Percentiles rank a stretch among this genome's conserved stretches.
Evolutionary conservation across 2,113 vertebrate genomes (phyloP).

Genomic region (Ondatra zibethicus): DNA sequence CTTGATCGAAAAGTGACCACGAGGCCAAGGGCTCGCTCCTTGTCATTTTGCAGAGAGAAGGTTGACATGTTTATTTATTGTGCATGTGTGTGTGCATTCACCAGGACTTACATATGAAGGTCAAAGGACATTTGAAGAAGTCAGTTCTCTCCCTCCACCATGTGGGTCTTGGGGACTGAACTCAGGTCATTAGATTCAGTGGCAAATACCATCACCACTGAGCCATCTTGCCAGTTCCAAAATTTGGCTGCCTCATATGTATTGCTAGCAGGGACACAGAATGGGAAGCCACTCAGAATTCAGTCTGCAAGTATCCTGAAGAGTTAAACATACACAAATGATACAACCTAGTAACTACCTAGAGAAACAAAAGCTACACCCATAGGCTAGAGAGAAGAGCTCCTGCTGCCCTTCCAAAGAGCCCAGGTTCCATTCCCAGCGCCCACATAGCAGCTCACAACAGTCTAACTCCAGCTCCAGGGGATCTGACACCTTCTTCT

Average conservation of each 20-base stretch:
- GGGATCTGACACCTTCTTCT: not conserved
- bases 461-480: no score
- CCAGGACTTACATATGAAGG: not conserved
- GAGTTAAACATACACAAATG: not conserved
- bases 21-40: not conserved
- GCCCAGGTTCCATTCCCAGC: not conserved
- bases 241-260: not conserved
- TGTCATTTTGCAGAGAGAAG: not conserved
- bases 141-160: not conserved
- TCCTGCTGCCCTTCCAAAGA: not conserved
- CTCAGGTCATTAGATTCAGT: not conserved
- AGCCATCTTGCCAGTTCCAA: not conserved
- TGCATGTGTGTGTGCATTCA: not conserved
- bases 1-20: not conserved
- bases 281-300: not conserved
- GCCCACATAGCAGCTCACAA: no score
- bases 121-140: not conserved
- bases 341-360: no score
- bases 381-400: not conserved
- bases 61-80: not conserved
- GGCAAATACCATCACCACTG: not conserved
- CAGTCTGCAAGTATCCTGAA: not conserved
- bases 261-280: not conserved
- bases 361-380: not conserved
- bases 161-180: not conserved